Base-by-base conservation (phyloP, 2,113 vertebrate species). In the Alectura lathami region DNA sequence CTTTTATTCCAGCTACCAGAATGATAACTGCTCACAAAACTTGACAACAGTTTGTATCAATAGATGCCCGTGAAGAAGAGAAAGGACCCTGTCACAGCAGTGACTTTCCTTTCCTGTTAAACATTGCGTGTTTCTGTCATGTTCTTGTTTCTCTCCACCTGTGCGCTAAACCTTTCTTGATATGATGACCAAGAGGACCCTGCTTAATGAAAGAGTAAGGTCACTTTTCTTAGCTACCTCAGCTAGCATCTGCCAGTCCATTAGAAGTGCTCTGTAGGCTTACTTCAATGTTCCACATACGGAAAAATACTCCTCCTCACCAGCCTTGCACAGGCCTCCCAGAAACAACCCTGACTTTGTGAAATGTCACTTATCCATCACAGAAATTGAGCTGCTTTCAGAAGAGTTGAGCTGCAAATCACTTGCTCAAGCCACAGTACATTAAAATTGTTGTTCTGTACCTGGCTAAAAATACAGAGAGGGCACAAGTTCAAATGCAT, bases 281-380 rank as follows among this genome's bases (percentile, higher is more conserved):
- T 91, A 88, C 32, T 36, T 57, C 0, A 0, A 26, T 34, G n/a
- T 62, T 53, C 24, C 18, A 53, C 4, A 8, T 2, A 2, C 14
- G 15, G 40, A 62, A 83, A 89, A 57, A 18, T 9, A 48, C 78
- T 88, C 57, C 40, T 48, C 11, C n/a, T 69, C 43, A 48, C 15
- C 27, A 84, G 23, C 4, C 36, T 75, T 89, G 26, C 32, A 84
- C 26, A 86, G 11, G 68, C 2, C 9, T 79, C 10, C 30, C 13
- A 60, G 56, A 76, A 51, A 1, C 6, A 82, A 8, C 13, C 8
- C 22, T 89, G 74, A 60, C 27, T 68, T n/a, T 66, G 3, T 73
- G 81, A 50, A 69, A 89, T 42, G n/a, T 23, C 73, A 50, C 29
- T 85, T 85, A 48, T 42, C 48, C 40, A 53, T 69, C 51, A 53